Base-by-base conservation (phyloP, 2,797 vertebrate species). In the Thaleichthys pacificus region DNA sequence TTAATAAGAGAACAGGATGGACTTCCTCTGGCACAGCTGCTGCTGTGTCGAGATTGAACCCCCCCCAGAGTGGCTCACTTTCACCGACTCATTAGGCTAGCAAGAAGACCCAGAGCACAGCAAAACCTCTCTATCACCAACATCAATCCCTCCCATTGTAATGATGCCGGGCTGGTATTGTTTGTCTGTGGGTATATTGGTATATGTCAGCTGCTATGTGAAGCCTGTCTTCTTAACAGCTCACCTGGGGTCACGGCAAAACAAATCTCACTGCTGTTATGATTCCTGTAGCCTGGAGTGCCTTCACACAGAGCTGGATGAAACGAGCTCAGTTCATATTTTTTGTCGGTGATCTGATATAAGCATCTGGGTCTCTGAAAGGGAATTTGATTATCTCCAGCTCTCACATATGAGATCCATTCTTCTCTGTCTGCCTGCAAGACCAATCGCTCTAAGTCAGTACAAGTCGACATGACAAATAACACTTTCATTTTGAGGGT, bases 401-500 rank as follows among this genome's bases (percentile, higher is more conserved):
- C 64, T 24, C 64, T 66, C 64, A 47, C 7, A 47, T 49, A 66
- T 66, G 35, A 24, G 21, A 47, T 24, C 35, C 64, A 47, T 66
- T 66, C 30, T 12, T 66, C 64, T 49, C 22, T 66, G 64, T 66
- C 22, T 66, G 64, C 64, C 22, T 63, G 61, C 24, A 22, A 49
- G 64, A 22, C 21, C 14, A 11, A 12, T 66, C 63, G 63, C 61
- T 63, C 61, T n/a, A 17, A 63, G 61, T 32, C 61, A 63, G 42
- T 38, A 24, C 47, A 17, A 63, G 61, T 17, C 61, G 32, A 66
- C 63, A 47, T 66, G 64, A 66, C 64, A 49, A 66, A 66, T 66
- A 47, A 47, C 38, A 66, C 63, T 66, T 64, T 22, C 21, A 66
- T 66, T 49, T 66, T 14, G 9, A 47, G 38, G 64, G 64, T 49